phyloP scores from a whole-genome alignment of 2,888 invertebrate genomes.

The Epistrophe grossulariae region DNA sequence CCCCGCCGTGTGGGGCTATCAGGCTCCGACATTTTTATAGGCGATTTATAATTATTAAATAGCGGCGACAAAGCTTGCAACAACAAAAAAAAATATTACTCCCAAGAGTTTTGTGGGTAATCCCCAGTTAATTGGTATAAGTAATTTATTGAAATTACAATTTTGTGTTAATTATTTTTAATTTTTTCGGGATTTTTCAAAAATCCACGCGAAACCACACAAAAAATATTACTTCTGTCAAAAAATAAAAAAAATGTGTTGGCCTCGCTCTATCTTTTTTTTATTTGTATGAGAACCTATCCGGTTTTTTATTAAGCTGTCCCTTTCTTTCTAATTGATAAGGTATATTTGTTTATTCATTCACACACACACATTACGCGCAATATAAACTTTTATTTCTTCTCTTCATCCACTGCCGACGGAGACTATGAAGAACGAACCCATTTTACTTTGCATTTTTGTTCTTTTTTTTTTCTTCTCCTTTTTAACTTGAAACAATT shows the following conservation, averaged over 20 bases:
- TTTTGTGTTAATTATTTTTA: conserved; percentile 34
- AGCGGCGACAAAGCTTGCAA: conserved; percentile 33
- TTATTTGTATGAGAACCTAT: conserved; percentile 36
- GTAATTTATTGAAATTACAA: conserved; percentile 48
- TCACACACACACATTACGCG: conserved; percentile 63
- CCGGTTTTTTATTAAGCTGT: conserved; percentile 44
- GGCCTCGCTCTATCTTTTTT: conserved; percentile 70
- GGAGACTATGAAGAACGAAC: conserved; percentile 66
- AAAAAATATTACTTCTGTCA: conserved; percentile 71
- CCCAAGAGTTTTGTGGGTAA: conserved; percentile 22
- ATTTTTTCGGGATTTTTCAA: conserved; percentile 16
- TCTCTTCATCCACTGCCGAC: conserved; percentile 60
- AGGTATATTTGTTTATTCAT: conserved; percentile 44
- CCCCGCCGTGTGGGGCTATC: conserved; percentile 75
- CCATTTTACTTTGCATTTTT: conserved; percentile 73
- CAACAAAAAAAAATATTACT: conserved; percentile 10
- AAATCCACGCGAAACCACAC: conserved; percentile 70
- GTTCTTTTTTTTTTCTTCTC: conserved; percentile 7
- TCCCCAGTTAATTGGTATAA: conserved; percentile 24
- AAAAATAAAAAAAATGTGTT: conserved; percentile 69
- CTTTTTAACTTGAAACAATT: conserved; percentile 34
- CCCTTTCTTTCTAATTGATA: conserved; percentile 33
- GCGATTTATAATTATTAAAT: conserved; percentile 32
- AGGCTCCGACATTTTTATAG: conserved; percentile 61
- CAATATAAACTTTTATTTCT: conserved; percentile 51